Conservation (phyloP, 1,140 invertebrate species). For the Zaprionus africanus region DNA sequence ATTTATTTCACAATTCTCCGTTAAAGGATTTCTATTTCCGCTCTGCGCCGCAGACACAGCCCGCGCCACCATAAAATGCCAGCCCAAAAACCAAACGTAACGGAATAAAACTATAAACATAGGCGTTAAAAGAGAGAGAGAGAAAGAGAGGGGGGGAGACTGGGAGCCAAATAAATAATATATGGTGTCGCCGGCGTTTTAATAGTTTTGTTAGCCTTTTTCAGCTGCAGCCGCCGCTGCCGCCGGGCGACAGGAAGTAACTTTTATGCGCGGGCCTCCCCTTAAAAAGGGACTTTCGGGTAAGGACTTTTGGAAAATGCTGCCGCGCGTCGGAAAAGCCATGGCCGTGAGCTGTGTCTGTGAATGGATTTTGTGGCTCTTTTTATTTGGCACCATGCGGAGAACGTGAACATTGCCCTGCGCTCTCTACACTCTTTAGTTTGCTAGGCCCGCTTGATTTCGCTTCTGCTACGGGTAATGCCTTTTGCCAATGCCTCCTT, state of each 20-base stretch:
- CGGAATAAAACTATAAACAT: conserved; percentile 56
- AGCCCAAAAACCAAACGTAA: conserved; percentile 39
- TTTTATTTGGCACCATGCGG: conserved; percentile 72
- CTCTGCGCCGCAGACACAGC: conserved; percentile 53
- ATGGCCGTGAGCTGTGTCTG: conserved; percentile 54
- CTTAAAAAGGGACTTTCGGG: conserved; percentile 59
- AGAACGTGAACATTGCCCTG: conserved; percentile 41
- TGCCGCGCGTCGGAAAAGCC: conserved; percentile 28
- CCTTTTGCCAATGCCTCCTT: conserved; percentile 25
- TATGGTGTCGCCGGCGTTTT: conserved; percentile 79
- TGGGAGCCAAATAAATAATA: conserved; percentile 69
- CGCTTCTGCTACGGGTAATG: conserved; percentile 9
- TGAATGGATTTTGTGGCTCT: conserved; percentile 77
- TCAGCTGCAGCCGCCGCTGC: conserved; percentile 32
- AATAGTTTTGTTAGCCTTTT: conserved; percentile 79
- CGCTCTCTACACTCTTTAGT: conserved; percentile 30
- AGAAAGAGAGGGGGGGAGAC: neutral
- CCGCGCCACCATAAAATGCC: conserved; percentile 10
- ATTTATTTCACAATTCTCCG: conserved; percentile 77
- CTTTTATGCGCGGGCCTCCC: conserved; percentile 61
- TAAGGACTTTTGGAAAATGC: conserved; percentile 29
- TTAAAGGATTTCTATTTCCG: conserved; percentile 82
- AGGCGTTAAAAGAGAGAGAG: neutral
- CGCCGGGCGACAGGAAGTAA: conserved; percentile 64
- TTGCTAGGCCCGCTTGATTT: conserved; percentile 7